Base-by-base conservation (phyloP, 2,113 vertebrate genomes). In the Lepisosteus oculatus region DNA sequence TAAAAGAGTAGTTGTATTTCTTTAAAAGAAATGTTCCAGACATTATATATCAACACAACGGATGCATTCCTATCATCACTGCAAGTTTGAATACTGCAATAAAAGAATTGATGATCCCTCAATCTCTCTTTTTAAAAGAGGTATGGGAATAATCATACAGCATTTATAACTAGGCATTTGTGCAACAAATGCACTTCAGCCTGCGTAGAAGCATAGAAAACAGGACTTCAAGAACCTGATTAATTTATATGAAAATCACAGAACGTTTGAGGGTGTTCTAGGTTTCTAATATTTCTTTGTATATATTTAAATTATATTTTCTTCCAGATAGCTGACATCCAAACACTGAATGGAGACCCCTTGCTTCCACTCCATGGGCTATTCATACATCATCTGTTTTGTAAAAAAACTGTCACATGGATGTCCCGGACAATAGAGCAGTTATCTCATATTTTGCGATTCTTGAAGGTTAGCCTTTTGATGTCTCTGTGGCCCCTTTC, bases 391-490 rank as follows among this genome's bases (percentile, higher is more conserved):
- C 15, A 72, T 57, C 65, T 66, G 55, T 72, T 72, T 65, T 61
- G 41, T 67, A 67, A 44, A 72, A 63, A 59, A 74, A 68, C 66
- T 54, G 67, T 70, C 55, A 65, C 8, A 45, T 47, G 29, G 44
- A 59, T 55, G 42, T 72, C 57, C 7, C 55, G 65, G 54, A 65
- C 54, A 78, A 56, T 59, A 44, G 62, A 12, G 61, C 69, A 41
- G 43, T 74, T 71, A 74, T 63, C 73, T 69, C 67, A 72, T 67
- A 61, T 69, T 71, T 66, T 78, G 66, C 66, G 11, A 61, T 69
- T 77, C 62, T 67, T 61, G 66, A 68, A 68, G 57, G 43, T 74
- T 87, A 81, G 83, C 80, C 89, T 85, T 84, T 74, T 75, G 62
- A 85, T 72, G 76, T 70, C 79, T 77, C 74, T 81, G 70, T 78